Conservation (phyloP, 2,888 invertebrate genomes). For the Pseudoips prasinana region DNA sequence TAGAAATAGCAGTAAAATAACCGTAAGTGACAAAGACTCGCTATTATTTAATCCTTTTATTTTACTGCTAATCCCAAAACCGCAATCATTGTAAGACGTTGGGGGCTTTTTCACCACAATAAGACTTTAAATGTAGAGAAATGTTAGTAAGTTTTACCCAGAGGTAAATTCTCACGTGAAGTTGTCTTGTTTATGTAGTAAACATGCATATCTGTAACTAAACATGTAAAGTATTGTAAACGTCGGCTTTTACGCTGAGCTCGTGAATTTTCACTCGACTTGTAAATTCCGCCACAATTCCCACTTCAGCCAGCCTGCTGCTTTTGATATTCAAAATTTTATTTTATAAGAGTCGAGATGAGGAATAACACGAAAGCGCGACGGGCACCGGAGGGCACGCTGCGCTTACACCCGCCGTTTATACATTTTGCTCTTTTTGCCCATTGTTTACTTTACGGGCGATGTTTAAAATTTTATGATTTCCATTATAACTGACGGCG, state of each 20-base stretch:
- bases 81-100: too few species aligned
- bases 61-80: too few species aligned
- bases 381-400: constrained; percentile 54
- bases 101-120: too few species aligned
- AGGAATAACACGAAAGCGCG: constrained; percentile 43
- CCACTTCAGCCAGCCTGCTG: constrained; percentile 11
- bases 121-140: too few species aligned
- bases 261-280: constrained; percentile 14
- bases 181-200: constrained; percentile 23
- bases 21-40: too few species aligned
- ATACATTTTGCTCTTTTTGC: constrained; percentile 65
- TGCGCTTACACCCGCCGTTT: constrained; percentile 50
- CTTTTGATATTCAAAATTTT: constrained; percentile 47
- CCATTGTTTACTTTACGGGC: constrained; percentile 78
- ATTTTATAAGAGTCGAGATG: constrained; percentile 42
- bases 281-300: constrained; percentile 29
- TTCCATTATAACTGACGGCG: constrained; percentile 66
- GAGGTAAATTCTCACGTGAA: constrained; percentile 2
- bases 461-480: constrained; percentile 74
- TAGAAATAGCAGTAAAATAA: too few species aligned
- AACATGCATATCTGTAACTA: constrained; percentile 11
- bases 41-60: too few species aligned
- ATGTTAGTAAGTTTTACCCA: too few species aligned
- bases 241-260: constrained; percentile 7
- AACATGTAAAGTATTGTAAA: constrained; percentile 6